phyloP scores from a whole-genome alignment of 2,888 invertebrate genomes.

The Halictus quadricinctus region DNA sequence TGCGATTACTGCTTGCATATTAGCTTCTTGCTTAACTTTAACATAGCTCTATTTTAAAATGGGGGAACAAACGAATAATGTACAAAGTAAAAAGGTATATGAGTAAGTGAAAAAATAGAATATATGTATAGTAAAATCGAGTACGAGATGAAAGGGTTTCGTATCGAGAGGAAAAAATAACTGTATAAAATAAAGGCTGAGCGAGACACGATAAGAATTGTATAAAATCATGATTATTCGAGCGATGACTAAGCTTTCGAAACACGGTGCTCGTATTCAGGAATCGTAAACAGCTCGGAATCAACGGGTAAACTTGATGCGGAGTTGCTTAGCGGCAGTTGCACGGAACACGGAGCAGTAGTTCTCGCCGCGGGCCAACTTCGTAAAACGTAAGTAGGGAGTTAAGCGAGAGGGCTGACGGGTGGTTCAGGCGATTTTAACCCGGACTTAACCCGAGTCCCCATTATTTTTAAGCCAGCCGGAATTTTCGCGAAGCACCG shows the following conservation, averaged over 20 bases:
- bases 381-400: slow-evolving; percentile 26
- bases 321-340: slow-evolving; percentile 17
- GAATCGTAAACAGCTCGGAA: slow-evolving; percentile 12
- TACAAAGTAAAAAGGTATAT: neutral
- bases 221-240: neutral
- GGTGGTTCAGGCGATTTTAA: slow-evolving; percentile 19
- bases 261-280: neutral
- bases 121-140: neutral
- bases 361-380: slow-evolving; percentile 5
- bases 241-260: neutral
- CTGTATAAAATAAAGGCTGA: neutral
- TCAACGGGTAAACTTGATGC: slow-evolving; percentile 14
- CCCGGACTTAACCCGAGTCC: neutral
- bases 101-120: neutral
- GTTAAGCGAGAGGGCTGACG: slow-evolving; percentile 11
- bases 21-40: neutral
- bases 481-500: slow-evolving; percentile 31
- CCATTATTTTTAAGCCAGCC: slow-evolving; percentile 15
- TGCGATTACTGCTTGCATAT: neutral
- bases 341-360: neutral
- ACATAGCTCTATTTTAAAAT: neutral
- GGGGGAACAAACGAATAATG: neutral
- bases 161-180: neutral
- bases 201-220: neutral
- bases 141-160: neutral